Conservation (phyloP, 1,140 invertebrate species). For the Mizuhopecten yessoensis region DNA sequence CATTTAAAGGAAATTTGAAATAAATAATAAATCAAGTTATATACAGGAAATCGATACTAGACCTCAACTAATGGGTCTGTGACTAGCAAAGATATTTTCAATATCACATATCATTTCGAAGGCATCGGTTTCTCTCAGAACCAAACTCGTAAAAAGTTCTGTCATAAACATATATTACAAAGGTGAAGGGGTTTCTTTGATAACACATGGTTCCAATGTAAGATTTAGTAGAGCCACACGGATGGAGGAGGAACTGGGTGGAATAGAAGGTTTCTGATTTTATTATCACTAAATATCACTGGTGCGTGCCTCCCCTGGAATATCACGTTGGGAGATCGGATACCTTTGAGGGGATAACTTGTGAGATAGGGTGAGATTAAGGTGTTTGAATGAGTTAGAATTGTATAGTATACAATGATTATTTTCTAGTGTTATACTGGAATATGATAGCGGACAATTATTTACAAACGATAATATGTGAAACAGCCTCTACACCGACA, state of each 20-base stretch:
- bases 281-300: slow-evolving; percentile 10
- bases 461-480: slow-evolving; percentile 11
- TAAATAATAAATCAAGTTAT: background rate
- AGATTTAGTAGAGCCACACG: background rate
- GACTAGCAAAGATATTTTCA: background rate
- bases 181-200: background rate
- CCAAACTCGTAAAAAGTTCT: background rate
- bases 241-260: background rate
- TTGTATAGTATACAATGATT: background rate
- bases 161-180: background rate
- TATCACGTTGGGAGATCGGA: background rate
- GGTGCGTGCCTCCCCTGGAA: background rate
- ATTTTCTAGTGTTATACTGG: background rate
- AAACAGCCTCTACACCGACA: background rate
- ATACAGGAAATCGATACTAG: background rate
- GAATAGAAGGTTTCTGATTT: background rate
- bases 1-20: no score
- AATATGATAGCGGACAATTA: slow-evolving; percentile 27
- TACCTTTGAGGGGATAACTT: background rate
- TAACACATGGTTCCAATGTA: background rate
- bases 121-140: background rate
- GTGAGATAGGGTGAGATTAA: background rate
- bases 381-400: background rate
- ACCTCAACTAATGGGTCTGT: background rate
- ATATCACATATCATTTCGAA: background rate